Conservation (phyloP, 2,888 invertebrate species). For the Heterodera filipjevi region DNA sequence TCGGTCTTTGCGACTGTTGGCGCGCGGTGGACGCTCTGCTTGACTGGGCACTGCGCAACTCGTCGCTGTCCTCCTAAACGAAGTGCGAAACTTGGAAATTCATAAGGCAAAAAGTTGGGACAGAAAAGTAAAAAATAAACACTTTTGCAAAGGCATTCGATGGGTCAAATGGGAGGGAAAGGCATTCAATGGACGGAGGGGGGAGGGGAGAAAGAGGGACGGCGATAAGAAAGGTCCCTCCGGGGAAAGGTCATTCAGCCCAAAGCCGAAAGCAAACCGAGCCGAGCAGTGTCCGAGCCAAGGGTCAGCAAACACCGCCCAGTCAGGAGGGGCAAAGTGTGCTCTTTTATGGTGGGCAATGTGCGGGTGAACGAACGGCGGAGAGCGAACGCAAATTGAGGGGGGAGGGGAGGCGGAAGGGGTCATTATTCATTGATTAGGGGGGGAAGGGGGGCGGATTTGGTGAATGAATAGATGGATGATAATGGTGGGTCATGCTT, state of each 20-base stretch:
- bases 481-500: no score
- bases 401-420: not conserved
- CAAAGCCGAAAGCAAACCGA: not conserved
- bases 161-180: no score
- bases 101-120: not conserved
- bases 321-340: not conserved
- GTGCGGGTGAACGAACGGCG: not conserved
- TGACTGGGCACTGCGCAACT: constrained; percentile 44
- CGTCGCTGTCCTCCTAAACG: constrained; percentile 50
- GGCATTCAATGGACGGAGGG: not conserved
- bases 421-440: not conserved
- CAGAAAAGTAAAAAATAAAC: not conserved
- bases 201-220: not conserved
- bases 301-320: not conserved
- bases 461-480: not conserved
- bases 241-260: not conserved
- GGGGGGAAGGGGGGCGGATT: not conserved
- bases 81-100: not conserved
- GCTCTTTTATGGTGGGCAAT: not conserved
- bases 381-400: not conserved
- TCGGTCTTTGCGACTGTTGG: not conserved
- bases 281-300: not conserved
- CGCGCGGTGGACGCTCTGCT: constrained; percentile 35
- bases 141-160: not conserved
- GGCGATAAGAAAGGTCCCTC: constrained; percentile 1